Base-by-base conservation (phyloP, 2,797 vertebrate genomes). In the Macropus fuliginosus region DNA sequence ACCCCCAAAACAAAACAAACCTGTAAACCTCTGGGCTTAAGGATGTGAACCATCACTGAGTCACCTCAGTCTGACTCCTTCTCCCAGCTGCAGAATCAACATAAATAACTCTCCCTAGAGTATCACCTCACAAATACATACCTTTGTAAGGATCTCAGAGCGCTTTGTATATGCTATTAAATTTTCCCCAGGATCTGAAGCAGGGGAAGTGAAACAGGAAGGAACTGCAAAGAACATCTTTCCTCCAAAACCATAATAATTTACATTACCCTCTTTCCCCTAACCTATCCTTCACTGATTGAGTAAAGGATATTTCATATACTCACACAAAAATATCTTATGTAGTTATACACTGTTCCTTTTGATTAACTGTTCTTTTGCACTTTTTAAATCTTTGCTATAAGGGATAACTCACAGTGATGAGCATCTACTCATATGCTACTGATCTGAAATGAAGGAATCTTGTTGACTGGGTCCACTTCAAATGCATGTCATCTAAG, bases 91-190 rank as follows among this genome's bases (percentile, higher is more conserved):
- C 56, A 94, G 96, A 92, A 57, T 56, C n/a, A 81, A 92, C 12
- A 40, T 52, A 94, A 96, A 92, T 94, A 95, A 95, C 92, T 96
- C 62, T 92, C 18, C n/a, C n/a, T 24, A 46, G 66, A 81, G n/a
- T 81, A 81, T 81, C 66, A 81, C n/a, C n/a, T 81, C n/a, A 40
- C 66, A 81, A 40, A 81, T 24, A 46, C 66, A 81, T 24, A 74
- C n/a, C 18, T 81, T 81, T 40, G 46, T 40, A 95, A 94, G 90
- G 55, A 91, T 52, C 87, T 91, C 90, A 81, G 91, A 95, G 54
- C 90, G 46, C 34, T 93, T 94, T 46, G 66, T 81, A 81, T 24
- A 81, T 81, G n/a, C 66, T 46, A 81, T 46, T 81, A 81, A 81
- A 46, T 46, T 9, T 81, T 81, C 6, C 18, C 8, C 2, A 3